Evolutionary conservation across 2,797 vertebrate genomes (phyloP).

Genomic region (Dermochelys coriacea): DNA sequence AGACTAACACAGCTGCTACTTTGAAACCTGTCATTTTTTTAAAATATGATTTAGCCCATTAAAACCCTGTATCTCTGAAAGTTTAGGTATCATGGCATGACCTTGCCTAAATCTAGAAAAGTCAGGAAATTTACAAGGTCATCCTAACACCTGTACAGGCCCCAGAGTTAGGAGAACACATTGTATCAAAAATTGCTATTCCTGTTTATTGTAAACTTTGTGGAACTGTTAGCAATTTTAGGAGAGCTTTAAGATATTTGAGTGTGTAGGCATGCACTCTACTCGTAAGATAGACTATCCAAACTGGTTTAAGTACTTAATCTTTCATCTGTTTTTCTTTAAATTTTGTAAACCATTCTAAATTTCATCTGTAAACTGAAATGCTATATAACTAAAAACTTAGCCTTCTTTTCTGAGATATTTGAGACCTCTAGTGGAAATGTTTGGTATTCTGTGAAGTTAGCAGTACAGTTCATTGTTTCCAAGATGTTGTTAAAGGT

Average conservation of each 20-base stretch:
- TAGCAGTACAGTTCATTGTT: neutral
- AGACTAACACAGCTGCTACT: too few species aligned
- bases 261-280: neutral
- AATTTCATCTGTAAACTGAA: neutral
- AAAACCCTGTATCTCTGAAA: neutral
- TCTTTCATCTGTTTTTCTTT: neutral
- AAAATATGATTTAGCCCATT: neutral
- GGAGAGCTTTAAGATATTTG: neutral
- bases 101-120: neutral
- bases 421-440: conserved; percentile 82
- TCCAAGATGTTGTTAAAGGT: neutral
- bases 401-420: conserved; percentile 53
- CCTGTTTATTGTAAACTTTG: neutral
- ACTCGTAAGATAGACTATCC: neutral
- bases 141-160: neutral
- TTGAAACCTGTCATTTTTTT: too few species aligned
- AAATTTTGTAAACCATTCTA: neutral
- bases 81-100: neutral
- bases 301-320: neutral
- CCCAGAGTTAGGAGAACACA: neutral
- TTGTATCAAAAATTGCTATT: neutral
- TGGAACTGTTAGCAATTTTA: neutral
- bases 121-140: neutral
- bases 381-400: neutral
- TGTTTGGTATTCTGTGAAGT: conserved; percentile 47